Conservation (phyloP, 2,888 invertebrate species). For the Shargacucullia verbasci region DNA sequence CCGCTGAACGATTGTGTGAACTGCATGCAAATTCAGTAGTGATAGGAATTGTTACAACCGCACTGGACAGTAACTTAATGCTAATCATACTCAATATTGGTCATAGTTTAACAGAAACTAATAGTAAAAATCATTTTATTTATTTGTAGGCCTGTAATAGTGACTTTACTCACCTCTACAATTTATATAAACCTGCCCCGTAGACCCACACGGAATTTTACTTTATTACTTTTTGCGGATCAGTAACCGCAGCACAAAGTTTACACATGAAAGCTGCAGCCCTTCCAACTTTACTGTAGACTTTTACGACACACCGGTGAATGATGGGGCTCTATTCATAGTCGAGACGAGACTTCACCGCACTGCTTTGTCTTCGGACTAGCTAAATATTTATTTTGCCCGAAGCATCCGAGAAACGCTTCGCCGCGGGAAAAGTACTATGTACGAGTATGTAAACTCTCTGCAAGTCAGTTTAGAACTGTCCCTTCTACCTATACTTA, state of each 20-base stretch:
- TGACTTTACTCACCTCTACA: no score
- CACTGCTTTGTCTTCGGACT: constrained; percentile 23
- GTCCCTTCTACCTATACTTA: no score
- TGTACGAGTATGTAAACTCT: no score
- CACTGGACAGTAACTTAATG: no score
- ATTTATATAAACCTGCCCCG: no score
- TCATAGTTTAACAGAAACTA: no score
- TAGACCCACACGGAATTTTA: no score
- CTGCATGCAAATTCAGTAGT: constrained; percentile 29
- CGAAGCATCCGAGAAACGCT: constrained; percentile 7
- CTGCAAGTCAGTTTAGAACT: no score
- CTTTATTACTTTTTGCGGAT: not conserved
- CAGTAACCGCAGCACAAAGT: not conserved
- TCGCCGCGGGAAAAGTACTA: not conserved
- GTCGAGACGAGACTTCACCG: constrained; percentile 16
- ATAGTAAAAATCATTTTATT: no score
- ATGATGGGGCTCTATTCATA: constrained; percentile 33
- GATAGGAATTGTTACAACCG: constrained; percentile 13
- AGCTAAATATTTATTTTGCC: constrained; percentile 27
- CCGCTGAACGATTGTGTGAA: constrained; percentile 21
- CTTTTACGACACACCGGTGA: constrained; percentile 21
- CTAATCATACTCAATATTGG: no score
- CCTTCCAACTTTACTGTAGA: constrained; percentile 4
- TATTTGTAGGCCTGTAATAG: no score
- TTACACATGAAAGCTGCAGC: not conserved